Base-by-base conservation (phyloP, 2,797 vertebrate genomes). In the Zalophus californianus region DNA sequence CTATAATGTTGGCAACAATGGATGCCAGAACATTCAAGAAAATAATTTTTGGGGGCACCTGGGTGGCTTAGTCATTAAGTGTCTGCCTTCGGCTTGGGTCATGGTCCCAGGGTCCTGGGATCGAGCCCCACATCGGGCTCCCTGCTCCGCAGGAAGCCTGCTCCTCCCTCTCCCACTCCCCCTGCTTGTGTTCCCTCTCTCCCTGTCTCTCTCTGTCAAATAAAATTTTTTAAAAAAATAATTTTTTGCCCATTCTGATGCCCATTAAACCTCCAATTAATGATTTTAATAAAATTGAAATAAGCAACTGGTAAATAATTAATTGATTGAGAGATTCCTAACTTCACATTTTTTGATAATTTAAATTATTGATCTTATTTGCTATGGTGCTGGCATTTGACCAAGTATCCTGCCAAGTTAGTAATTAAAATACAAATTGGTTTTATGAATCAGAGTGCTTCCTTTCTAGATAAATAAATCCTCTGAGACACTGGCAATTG, bases 331-430 rank as follows among this genome's bases (percentile, higher is more conserved):
- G 92, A 52, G 72, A 93, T 95, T 92, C 10, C 4, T 97, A 78
- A 54, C 41, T 91, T 96, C 32, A 14, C 4, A 80, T 97, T 98
- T 97, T 64, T 84, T 38, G 21, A 58, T 96, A 79, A 78, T 32
- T 97, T 96, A 86, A 86, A 58, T 97, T 86, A 86, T 58, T 97
- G 79, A 82, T 7, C 3, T 88, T 95, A 95, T 94, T 98, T 98
- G 38, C 77, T 29, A 23, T 0, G 10, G 15, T 94, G 29, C 56
- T 96, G 50, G 86, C 38, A 96, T 78, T 64, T 90, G 89, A 84
- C 38, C 92, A 97, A 94, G 50, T 95, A 20, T 93, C 52, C 58
- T 92, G 54, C 91, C 94, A 98, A 97, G 79, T 97, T 95, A 93
- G 52, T 56, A 92, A 35, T 97, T 98, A 94, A 93, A 97, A 48